Evolutionary conservation across 2,888 invertebrate species (phyloP).

Genomic region (Priapulus caudatus): DNA sequence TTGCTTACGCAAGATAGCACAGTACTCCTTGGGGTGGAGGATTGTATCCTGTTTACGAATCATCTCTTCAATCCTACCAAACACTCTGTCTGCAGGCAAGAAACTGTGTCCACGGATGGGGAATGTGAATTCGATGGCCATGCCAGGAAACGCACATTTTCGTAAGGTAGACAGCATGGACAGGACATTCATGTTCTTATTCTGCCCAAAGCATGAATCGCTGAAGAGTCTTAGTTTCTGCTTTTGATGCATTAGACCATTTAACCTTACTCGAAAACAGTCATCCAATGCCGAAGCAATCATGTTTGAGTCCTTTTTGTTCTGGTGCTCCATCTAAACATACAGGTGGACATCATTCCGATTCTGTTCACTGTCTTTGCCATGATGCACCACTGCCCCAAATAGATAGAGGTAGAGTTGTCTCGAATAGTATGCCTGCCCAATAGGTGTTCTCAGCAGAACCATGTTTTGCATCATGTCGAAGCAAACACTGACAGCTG

Average conservation of each 20-base stretch:
- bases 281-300: background rate
- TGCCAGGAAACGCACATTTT: background rate
- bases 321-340: background rate
- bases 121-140: background rate
- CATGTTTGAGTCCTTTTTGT: background rate
- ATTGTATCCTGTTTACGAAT: background rate
- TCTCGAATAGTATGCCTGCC: background rate
- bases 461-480: background rate
- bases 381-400: background rate
- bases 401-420: background rate
- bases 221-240: background rate
- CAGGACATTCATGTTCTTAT: background rate
- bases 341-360: background rate
- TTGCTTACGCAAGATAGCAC: background rate
- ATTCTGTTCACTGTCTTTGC: background rate
- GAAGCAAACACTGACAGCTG: background rate
- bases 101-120: background rate
- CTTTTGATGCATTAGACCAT: background rate
- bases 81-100: slow-evolving; percentile 1
- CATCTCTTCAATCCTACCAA: background rate
- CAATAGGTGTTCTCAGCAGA: no score
- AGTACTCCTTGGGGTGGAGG: background rate
- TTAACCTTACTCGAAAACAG: background rate
- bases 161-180: background rate
- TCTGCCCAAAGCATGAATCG: background rate